Conservation (phyloP, 2,797 vertebrate genomes). For the Helarctos malayanus region DNA sequence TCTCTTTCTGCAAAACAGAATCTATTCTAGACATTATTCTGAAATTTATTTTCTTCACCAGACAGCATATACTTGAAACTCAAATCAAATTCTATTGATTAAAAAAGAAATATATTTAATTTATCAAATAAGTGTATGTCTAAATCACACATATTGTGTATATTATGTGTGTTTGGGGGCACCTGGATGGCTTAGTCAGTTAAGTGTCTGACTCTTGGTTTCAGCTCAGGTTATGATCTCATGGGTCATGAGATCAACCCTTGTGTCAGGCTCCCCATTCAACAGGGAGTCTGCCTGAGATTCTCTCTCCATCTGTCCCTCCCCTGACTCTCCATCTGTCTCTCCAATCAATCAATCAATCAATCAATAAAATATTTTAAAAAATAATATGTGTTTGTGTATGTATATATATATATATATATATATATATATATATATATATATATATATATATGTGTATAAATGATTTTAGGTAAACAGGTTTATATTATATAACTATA, state of each 20-base stretch:
- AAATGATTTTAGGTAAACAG: not conserved
- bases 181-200: not conserved
- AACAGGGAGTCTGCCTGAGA: not conserved
- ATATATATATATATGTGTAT: not conserved
- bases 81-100: not conserved
- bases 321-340: not conserved
- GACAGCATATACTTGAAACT: not conserved
- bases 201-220: not conserved
- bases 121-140: not conserved
- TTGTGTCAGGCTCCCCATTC: not conserved
- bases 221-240: not conserved
- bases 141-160: not conserved
- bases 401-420: accelerated
- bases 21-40: not conserved
- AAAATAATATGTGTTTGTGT: not conserved
- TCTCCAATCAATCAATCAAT: not conserved
- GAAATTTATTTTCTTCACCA: not conserved
- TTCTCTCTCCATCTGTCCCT: not conserved
- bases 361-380: not conserved
- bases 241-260: not conserved
- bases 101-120: not conserved
- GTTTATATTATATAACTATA: not conserved
- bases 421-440: too few species aligned
- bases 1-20: not conserved
- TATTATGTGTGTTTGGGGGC: not conserved